phyloP scores from a whole-genome alignment of 2,888 invertebrate species.

The Serrognathus titanus region DNA sequence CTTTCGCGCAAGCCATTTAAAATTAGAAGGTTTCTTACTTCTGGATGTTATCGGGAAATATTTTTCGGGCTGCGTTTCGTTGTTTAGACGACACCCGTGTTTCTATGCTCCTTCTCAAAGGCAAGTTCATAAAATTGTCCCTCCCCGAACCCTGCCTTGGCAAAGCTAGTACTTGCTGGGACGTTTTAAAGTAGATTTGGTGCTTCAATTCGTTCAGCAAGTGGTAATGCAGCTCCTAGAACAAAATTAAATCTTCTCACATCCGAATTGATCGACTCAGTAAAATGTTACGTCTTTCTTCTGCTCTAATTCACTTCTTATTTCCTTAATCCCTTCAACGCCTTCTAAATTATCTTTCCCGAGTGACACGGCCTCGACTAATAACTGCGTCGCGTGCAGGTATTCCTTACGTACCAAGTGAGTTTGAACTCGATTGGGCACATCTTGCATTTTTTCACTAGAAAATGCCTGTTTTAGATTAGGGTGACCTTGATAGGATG shows the following conservation, averaged over 20 bases:
- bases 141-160: constrained; percentile 61
- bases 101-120: constrained; percentile 58
- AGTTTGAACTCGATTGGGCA: constrained; percentile 64
- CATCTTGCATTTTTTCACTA: constrained; percentile 73
- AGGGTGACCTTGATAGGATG: neutral
- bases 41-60: constrained; percentile 49
- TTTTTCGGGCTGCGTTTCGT: constrained; percentile 54
- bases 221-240: constrained; percentile 63
- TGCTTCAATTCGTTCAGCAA: constrained; percentile 68
- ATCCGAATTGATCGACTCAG: neutral
- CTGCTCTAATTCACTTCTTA: constrained; percentile 69
- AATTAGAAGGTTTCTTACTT: constrained; percentile 19
- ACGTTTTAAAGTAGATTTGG: constrained; percentile 61
- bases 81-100: constrained; percentile 57
- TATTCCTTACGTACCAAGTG: constrained; percentile 73
- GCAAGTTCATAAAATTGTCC: constrained; percentile 49
- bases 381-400: constrained; percentile 77
- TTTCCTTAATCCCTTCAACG: constrained; percentile 80
- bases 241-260: constrained; percentile 4
- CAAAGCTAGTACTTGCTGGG: constrained; percentile 47
- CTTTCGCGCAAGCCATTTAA: constrained; percentile 3
- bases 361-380: constrained; percentile 66
- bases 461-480: constrained; percentile 23
- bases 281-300: constrained; percentile 55
- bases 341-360: constrained; percentile 72